Evolutionary conservation across 2,888 invertebrate species (phyloP).

Genomic region (Drosophila mimica): DNA sequence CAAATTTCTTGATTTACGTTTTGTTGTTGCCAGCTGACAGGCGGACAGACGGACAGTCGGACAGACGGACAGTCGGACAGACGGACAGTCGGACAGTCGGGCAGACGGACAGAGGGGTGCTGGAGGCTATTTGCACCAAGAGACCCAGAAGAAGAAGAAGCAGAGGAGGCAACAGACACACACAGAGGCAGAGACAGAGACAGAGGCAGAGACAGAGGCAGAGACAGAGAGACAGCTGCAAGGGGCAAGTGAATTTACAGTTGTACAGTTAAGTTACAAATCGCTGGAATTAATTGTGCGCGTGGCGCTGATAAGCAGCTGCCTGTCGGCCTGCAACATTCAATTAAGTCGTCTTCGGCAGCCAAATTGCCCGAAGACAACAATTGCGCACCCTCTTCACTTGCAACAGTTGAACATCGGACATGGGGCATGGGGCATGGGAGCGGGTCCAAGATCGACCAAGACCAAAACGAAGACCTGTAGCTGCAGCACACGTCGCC

Average conservation of each 20-base stretch:
- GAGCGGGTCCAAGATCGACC: not conserved
- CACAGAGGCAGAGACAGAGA: not conserved
- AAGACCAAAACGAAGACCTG: not conserved
- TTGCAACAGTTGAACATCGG: not conserved
- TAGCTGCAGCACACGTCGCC: not conserved
- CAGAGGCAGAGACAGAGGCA: not conserved
- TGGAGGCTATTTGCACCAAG: conserved; percentile 6
- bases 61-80: not conserved
- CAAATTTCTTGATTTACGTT: conserved; percentile 77
- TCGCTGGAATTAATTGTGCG: conserved; percentile 75
- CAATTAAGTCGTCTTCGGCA: conserved; percentile 67
- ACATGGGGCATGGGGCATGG: not conserved
- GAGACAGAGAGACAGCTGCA: not conserved
- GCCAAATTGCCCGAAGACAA: conserved; percentile 29
- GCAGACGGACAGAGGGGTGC: conserved; percentile 7
- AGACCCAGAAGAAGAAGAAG: not conserved
- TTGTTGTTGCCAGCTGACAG: conserved; percentile 66
- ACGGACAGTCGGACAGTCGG: not conserved
- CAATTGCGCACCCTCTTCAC: conserved; percentile 24
- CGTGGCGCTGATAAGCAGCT: conserved; percentile 74
- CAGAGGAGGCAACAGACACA: not conserved
- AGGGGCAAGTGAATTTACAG: conserved; percentile 45
- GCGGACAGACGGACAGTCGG: conserved; percentile 12
- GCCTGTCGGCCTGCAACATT: conserved; percentile 60
- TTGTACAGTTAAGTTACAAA: conserved; percentile 75